Conservation (phyloP, 2,888 invertebrate genomes). For the Seladonia tumulorum region DNA sequence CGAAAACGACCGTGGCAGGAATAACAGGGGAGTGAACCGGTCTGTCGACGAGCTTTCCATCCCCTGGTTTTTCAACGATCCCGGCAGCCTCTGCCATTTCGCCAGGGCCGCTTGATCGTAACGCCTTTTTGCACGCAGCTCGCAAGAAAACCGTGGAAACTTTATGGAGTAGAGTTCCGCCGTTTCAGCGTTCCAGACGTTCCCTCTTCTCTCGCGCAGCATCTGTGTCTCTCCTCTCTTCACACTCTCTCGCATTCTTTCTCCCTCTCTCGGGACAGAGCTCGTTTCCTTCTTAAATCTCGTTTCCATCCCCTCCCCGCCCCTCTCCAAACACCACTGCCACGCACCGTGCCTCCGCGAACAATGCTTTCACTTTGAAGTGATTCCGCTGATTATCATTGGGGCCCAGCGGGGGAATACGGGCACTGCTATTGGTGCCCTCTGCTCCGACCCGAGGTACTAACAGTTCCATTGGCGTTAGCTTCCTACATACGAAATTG, state of each 20-base stretch:
- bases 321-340: background rate
- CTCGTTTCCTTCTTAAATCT: background rate
- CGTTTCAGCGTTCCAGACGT: conserved; percentile 12
- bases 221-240: background rate
- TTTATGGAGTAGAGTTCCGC: conserved; percentile 48
- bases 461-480: background rate
- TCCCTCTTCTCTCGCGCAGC: background rate
- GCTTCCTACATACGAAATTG: background rate
- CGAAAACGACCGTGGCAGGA: conserved; percentile 15
- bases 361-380: conserved; percentile 1
- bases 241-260: background rate
- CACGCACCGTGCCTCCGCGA: background rate
- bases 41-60: conserved; percentile 13
- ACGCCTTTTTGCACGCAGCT: conserved; percentile 44
- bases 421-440: background rate
- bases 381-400: background rate
- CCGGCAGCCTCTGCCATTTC: background rate
- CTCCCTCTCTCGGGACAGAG: background rate
- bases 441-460: background rate
- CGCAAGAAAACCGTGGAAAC: conserved; percentile 23
- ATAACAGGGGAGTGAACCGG: conserved; percentile 18
- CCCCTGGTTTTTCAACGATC: conserved; percentile 15
- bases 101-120: conserved; percentile 20
- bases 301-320: background rate
- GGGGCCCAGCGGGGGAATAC: background rate